Percentiles rank a stretch among this genome's conserved stretches.
These are phyloP conservation scores for Zaprionus lachaisei DNA, from an alignment of 1,140 invertebrate species.

Conservation along the genomic window DNA sequence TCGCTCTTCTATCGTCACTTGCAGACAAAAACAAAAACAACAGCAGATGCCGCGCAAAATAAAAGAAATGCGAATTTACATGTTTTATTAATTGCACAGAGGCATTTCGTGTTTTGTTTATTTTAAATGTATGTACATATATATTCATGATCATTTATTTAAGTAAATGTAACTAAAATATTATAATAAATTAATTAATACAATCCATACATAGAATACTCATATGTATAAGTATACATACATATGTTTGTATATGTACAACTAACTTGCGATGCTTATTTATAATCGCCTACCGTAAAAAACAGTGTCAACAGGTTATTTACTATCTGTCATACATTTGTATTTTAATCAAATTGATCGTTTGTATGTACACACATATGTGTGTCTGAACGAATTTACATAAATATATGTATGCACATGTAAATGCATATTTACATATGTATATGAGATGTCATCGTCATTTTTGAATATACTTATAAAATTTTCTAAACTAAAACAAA, in stretches of 20 bases:
- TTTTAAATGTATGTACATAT: not conserved
- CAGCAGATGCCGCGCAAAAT: not conserved
- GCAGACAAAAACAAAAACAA: not conserved
- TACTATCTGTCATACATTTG: not conserved
- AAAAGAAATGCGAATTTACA: not conserved
- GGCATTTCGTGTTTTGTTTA: not conserved
- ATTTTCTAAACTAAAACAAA: too few species aligned
- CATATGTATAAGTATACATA: not conserved
- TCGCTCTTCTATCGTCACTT: not conserved
- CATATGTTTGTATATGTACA: not conserved
- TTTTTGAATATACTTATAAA: too few species aligned
- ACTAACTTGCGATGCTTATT: not conserved
- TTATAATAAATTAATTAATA: not conserved
- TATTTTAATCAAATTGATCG: conserved; percentile 1
- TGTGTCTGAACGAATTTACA: not conserved
- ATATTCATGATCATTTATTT: not conserved
- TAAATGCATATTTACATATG: too few species aligned
- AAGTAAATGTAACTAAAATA: not conserved
- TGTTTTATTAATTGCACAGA: not conserved
- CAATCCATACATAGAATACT: not conserved
- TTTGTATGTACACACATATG: not conserved
- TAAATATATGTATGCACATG: too few species aligned
- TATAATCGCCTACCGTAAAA: not conserved
- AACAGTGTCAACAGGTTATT: conserved; percentile 22
- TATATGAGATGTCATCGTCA: too few species aligned